Conservation (phyloP, 2,797 vertebrate species). For the Gadopsis marmoratus region DNA sequence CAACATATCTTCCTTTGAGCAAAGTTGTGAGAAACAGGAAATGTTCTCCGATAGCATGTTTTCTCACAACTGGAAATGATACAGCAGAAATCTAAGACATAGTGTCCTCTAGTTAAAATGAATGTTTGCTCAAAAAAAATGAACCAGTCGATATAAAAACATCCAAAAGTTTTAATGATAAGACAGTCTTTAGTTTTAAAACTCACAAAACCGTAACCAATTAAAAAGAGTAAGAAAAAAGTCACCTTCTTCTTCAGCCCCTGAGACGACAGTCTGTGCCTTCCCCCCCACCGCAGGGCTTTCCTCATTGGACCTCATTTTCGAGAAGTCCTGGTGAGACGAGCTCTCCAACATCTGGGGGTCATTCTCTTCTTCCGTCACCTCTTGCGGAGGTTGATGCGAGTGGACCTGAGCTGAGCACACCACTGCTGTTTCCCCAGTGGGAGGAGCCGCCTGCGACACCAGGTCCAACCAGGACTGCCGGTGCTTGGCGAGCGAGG, state of each 20-base stretch:
- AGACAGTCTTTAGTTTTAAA: not conserved
- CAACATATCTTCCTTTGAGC: not conserved
- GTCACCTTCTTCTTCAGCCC: constrained; percentile 66
- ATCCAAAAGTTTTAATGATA: not conserved
- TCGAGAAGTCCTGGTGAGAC: constrained; percentile 21
- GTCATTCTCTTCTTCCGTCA: constrained; percentile 36
- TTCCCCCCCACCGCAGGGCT: constrained; percentile 6
- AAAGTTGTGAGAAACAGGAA: constrained; percentile 6
- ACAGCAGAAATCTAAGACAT: not conserved
- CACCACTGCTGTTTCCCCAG: constrained; percentile 77
- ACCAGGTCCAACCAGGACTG: constrained; percentile 89
- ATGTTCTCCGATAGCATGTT: not conserved
- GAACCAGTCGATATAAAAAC: not conserved
- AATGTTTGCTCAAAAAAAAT: not conserved
- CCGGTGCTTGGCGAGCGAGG: constrained; percentile 87
- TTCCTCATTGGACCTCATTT: constrained; percentile 31
- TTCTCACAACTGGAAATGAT: not conserved
- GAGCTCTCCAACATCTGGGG: constrained; percentile 17
- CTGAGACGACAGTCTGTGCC: constrained; percentile 17
- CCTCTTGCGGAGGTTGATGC: constrained; percentile 58
- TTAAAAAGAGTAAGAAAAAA: not conserved
- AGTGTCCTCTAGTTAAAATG: not conserved
- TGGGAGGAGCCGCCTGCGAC: constrained; percentile 77
- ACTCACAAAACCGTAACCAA: not conserved
- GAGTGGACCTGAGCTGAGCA: constrained; percentile 85